Evolutionary conservation across 1,140 invertebrate genomes (phyloP), one percentile per base, ranked within the genome.

Genomic region (Drepana arcuata): DNA sequence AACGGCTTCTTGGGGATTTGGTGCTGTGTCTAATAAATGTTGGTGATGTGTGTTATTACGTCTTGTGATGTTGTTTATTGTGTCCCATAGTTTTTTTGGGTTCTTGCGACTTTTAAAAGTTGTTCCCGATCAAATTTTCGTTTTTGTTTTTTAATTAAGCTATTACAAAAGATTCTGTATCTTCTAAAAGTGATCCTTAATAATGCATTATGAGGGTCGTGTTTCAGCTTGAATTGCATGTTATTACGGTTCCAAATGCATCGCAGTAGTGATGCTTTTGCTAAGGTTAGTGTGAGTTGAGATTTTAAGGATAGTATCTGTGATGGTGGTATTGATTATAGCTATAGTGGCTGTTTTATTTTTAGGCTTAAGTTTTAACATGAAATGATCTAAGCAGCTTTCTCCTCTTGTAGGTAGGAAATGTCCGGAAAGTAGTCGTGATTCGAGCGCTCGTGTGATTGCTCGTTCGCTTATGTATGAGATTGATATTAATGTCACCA

Each of bases 341-440:
- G 34, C 36, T 14, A 58, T 43, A 12, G 13, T 26, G 9, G 49
- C 36, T 7, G 12, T 12, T 11, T 28, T 9, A 7, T 16, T 41
- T 2, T 29, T 26, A 21, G 42, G 47, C 16, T 42, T 16, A 6
- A 51, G 13, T 38, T 55, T 59, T 16, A 55, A 23, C 29, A 59
- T 59, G 21, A 51, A 40, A 16, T 59, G 51, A 28, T 59, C 47
- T 4, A 54, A 21, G 13, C 47, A 59, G 11, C 7, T 46, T 10
- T 34, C 24, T 28, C 41, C 32, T 33, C 54, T 46, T 10, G 51
- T 55, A 13, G 51, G 33, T 14, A 42, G 16, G 7, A n/a, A 16
- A 15, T 58, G 46, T 6, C 46, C 50, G 6, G 55, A 13, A 1
- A 54, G 3, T 16, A 58, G 7, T 3, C 48, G 40, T 50, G 42